Evolutionary conservation across 2,113 vertebrate genomes (phyloP), one percentile per base, ranked within the genome.

Genomic region (Stegostoma tigrinum): DNA sequence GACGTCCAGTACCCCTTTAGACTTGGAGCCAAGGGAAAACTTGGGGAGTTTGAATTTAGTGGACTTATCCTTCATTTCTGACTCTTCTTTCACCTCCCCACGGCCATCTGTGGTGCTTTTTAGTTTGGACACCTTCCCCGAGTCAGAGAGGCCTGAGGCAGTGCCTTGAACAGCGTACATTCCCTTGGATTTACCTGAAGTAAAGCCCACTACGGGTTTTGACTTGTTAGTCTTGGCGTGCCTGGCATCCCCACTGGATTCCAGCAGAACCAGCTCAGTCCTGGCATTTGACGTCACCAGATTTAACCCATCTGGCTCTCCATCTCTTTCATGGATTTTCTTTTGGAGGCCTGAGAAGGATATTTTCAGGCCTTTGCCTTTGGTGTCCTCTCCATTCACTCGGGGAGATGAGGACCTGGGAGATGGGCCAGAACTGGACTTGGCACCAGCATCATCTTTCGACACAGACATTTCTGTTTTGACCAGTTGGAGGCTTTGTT

Each of bases 31-130:
- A 68, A 99, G 96, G 45, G 97, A 97, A 96, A 98, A 97, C 95
- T 98, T 98, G 0, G 98, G 98, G 93, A 98, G 97, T 95, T 97
- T 98, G 96, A 98, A 98, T 97, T 97, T 98, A 3, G 97, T 96
- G 0, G 97, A 97, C 95, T 97, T 97, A 80, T 98, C 97, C 95
- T 96, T 97, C 5, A 85, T 34, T 5, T 66, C 48, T 12, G 91
- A 12, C 19, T 96, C 96, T 24, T 78, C 90, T 67, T 93, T 96
- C 70, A 27, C 48, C 4, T 24, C 64, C 7, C 67, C 78, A 38
- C 27, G 75, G 17, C 89, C 85, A 34, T 48, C 80, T 61, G n/a
- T 8, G 6, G 3, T 3, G 17, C 19, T 68, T 68, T 86, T 67
- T 24, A 61, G 1, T 64, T 94, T 83, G 95, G 55, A 21, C 87